Evolutionary conservation across 2,797 vertebrate species (phyloP).

Genomic region (Heliangelus exortis): DNA sequence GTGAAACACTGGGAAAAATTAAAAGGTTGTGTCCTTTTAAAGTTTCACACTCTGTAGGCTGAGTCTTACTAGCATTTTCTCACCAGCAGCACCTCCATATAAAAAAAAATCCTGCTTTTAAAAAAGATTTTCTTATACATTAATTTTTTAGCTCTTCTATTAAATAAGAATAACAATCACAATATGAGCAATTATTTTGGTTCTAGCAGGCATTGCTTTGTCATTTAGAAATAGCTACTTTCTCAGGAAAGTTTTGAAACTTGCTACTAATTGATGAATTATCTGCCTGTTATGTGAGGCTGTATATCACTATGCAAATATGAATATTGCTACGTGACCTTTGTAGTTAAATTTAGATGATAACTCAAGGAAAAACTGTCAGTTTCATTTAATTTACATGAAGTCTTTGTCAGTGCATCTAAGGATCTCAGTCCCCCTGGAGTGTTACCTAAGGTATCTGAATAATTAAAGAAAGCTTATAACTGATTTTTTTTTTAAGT

Average conservation of each 20-base stretch:
- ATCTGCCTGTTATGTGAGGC: background rate
- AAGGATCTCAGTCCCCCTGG: background rate
- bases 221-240: background rate
- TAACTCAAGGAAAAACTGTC: slow-evolving; percentile 21
- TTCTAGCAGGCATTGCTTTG: background rate
- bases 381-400: slow-evolving; percentile 10
- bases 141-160: background rate
- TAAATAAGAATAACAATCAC: background rate
- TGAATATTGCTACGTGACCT: slow-evolving; percentile 16
- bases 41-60: background rate
- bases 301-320: background rate
- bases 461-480: background rate
- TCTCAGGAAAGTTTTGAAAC: slow-evolving; percentile 5
- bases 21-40: background rate
- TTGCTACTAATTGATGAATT: background rate
- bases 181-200: background rate
- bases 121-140: background rate
- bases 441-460: background rate
- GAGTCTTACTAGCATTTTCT: background rate
- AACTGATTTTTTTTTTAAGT: background rate
- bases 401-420: slow-evolving; percentile 12
- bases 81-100: background rate
- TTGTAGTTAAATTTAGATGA: slow-evolving; percentile 32
- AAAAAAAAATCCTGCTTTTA: background rate
- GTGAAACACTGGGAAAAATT: background rate